phyloP scores from a whole-genome alignment of 2,797 vertebrate species.

The Gallirallus australis region DNA sequence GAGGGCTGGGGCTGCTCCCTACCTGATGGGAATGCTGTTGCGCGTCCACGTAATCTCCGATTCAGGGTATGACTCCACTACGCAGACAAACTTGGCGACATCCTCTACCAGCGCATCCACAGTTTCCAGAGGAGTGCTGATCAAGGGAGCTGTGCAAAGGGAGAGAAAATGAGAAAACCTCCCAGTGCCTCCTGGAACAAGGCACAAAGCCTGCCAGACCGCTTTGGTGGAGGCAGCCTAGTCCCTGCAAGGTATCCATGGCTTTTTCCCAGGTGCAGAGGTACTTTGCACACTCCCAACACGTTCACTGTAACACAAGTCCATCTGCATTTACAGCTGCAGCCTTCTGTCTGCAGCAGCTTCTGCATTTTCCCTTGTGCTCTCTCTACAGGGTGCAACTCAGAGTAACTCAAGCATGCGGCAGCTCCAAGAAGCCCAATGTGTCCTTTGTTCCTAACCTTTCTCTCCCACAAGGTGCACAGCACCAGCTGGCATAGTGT shows the following conservation, averaged over 20 bases:
- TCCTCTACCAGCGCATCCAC: slow-evolving; percentile 91
- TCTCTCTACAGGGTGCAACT: not conserved
- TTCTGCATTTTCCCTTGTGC: not conserved
- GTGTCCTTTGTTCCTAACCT: rapidly evolving
- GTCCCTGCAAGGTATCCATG: not conserved
- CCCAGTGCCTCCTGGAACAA: not conserved
- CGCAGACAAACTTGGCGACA: slow-evolving; percentile 94
- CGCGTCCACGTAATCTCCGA: slow-evolving; percentile 94
- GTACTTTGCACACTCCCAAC: not conserved
- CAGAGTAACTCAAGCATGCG: not conserved
- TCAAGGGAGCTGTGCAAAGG: slow-evolving; percentile 85
- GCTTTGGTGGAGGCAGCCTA: rapidly evolving
- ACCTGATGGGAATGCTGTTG: slow-evolving; percentile 96
- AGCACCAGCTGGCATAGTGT: rapidly evolving
- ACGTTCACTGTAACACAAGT: rapidly evolving
- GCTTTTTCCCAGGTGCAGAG: not conserved
- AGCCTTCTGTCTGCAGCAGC: not conserved
- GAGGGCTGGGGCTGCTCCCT: slow-evolving; percentile 2
- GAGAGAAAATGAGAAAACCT: not conserved
- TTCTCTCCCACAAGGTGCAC: rapidly evolving
- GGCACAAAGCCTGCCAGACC: not conserved
- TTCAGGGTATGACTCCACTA: slow-evolving; percentile 90
- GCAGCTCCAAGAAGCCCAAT: not conserved
- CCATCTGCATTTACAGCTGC: not conserved
- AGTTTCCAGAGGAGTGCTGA: slow-evolving; percentile 91